phyloP scores from a whole-genome alignment of 2,113 vertebrate genomes.

The Phalacrocorax pelagicus region DNA sequence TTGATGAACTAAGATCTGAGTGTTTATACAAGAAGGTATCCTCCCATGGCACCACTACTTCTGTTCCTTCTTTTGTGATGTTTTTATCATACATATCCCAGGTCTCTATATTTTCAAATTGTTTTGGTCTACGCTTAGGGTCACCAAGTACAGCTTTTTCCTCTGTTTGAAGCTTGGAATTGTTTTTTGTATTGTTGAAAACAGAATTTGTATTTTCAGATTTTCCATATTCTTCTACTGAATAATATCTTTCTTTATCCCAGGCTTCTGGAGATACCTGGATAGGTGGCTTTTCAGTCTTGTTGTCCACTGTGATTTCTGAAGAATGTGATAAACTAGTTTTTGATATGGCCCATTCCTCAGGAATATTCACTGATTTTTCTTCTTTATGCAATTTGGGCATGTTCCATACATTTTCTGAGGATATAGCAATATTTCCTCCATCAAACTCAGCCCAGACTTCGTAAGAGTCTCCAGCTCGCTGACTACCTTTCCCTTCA shows the following conservation, averaged over 20 bases:
- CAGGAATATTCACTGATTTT: not conserved
- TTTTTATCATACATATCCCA: constrained; percentile 72
- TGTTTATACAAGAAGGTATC: constrained; percentile 74
- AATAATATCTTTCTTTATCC: constrained; percentile 12
- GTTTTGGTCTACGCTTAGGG: not conserved
- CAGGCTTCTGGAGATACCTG: constrained; percentile 28
- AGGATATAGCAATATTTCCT: not conserved
- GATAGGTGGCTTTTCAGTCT: not conserved
- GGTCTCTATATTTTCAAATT: constrained; percentile 45
- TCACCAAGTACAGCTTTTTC: not conserved
- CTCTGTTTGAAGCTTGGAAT: not conserved
- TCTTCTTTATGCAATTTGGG: constrained; percentile 24
- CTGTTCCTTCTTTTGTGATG: constrained; percentile 51
- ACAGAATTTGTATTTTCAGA: constrained; percentile 18
- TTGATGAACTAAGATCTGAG: constrained; percentile 65
- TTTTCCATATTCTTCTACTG: not conserved
- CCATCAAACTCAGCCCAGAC: constrained; percentile 62
- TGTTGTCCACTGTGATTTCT: constrained; percentile 8
- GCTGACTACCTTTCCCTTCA: not conserved
- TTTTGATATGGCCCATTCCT: constrained; percentile 60
- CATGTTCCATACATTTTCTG: constrained; percentile 65
- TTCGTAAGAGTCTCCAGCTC: not conserved
- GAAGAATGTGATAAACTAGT: constrained; percentile 56
- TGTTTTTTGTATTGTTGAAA: constrained; percentile 48
- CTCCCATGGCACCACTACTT: constrained; percentile 72